Percentiles rank a stretch among this genome's conserved stretches.
Evolutionary conservation across 2,888 invertebrate genomes (phyloP).

Genomic region (Luperina nickerlii): DNA sequence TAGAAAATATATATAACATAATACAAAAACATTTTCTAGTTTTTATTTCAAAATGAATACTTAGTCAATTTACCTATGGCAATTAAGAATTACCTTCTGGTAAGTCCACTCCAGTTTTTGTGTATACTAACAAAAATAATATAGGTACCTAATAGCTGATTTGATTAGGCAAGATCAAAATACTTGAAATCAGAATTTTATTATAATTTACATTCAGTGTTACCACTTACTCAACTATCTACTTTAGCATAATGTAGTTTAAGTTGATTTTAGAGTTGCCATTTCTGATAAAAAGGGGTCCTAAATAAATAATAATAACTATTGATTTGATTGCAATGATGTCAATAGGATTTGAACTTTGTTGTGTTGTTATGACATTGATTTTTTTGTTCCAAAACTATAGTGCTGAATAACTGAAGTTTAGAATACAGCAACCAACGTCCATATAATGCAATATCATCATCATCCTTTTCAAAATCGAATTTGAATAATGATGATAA

Average conservation of each 20-base stretch:
- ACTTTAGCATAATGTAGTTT: neutral
- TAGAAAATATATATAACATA: conserved; percentile 75
- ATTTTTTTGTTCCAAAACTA: neutral
- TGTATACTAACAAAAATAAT: neutral
- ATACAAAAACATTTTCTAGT: conserved; percentile 45
- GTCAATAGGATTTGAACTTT: neutral
- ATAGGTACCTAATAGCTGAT: neutral
- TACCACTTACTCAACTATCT: neutral
- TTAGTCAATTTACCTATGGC: neutral
- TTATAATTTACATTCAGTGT: neutral
- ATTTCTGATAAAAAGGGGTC: neutral
- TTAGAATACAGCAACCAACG: neutral
- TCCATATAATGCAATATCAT: neutral
- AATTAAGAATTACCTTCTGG: neutral
- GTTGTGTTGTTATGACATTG: neutral
- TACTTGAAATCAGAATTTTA: neutral
- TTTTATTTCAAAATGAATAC: conserved; percentile 9
- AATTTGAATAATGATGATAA: neutral
- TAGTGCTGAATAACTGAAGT: neutral
- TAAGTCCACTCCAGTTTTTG: neutral
- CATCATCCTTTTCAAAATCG: neutral
- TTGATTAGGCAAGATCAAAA: neutral
- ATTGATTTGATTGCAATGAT: neutral
- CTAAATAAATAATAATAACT: neutral
- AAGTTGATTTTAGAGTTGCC: neutral